These are phyloP conservation scores for rabbit (Oryctolagus cuniculus) DNA, from an alignment of 2,113 vertebrate genomes.

Conservation along the genomic window mOryCun1.1 NC_091437.1:7699001-7699500, in stretches of 20 bases:
- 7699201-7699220: neutral
- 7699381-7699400: slow-evolving; percentile 31
- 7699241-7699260: neutral
- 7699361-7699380: neutral
- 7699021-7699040: neutral
- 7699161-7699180: neutral
- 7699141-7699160: neutral
- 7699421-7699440: slow-evolving; percentile 41
- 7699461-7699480: slow-evolving; percentile 52
- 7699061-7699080: neutral
- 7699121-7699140: neutral
- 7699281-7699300: slow-evolving; percentile 45
- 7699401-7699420: neutral
- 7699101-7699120: neutral
- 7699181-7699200: neutral
- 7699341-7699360: neutral
- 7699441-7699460: slow-evolving; percentile 23
- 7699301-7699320: slow-evolving; percentile 56
- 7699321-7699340: slow-evolving; percentile 4
- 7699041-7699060: neutral
- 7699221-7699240: neutral
- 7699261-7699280: slow-evolving; percentile 34
- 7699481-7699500: slow-evolving; percentile 53
- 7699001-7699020: neutral
- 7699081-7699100: neutral